A percentile compares a stretch with the other conserved stretches of the same genome.
These are phyloP conservation scores for Luehdorfia chinensis DNA, from an alignment of 1,140 invertebrate genomes.

Conservation along the genomic window DNA sequence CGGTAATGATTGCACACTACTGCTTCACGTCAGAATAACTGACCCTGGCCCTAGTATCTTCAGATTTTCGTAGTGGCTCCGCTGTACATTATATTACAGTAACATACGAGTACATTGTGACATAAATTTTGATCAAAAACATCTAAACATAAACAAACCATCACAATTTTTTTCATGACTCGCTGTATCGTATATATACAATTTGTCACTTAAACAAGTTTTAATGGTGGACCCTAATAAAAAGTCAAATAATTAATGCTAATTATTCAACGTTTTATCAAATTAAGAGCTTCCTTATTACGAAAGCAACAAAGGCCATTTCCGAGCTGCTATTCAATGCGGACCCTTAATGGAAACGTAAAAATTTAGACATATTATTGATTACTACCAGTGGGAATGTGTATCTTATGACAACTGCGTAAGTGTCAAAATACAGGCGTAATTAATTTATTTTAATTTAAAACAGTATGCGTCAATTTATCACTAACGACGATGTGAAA, in stretches of 20 bases:
- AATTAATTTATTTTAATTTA: constrained; percentile 6
- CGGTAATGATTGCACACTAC: no score
- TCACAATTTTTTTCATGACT: constrained; percentile 5
- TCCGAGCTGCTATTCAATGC: background rate
- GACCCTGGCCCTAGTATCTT: no score
- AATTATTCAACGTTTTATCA: constrained; percentile 16
- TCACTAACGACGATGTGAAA: background rate
- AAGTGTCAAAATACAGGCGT: background rate
- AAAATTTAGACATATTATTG: background rate
- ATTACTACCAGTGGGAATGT: background rate
- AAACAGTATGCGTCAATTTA: constrained; percentile 4
- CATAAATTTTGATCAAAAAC: no score
- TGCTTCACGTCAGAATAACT: no score
- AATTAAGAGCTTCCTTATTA: constrained; percentile 17
- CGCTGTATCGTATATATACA: constrained; percentile 2
- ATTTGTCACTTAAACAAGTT: constrained; percentile 6
- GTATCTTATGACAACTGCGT: constrained; percentile 6
- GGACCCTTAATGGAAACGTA: background rate
- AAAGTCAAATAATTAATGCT: constrained; percentile 12
- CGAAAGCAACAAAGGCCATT: constrained; percentile 13
- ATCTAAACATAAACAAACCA: no score
- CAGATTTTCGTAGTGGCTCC: no score
- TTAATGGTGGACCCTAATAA: constrained; percentile 15
- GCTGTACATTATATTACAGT: no score
- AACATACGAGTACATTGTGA: no score